Evolutionary conservation across 37 sponge, comb jelly and placozoan genomes (phyloP), one percentile per base, ranked within the genome.

Genomic region (Hexactinellida sp.): DNA sequence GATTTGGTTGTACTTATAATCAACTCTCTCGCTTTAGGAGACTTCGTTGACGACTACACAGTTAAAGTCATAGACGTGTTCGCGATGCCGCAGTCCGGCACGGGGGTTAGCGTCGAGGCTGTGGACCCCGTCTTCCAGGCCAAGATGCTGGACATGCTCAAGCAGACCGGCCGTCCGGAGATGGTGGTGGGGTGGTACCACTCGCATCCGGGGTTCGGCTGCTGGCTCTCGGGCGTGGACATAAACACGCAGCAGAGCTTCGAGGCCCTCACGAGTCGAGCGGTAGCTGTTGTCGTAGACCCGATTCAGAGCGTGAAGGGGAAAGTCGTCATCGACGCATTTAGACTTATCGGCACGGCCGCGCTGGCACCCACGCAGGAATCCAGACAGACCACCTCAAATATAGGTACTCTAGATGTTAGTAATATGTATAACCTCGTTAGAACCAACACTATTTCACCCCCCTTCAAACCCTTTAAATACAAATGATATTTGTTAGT

Each of bases 171-270:
- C 25, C 55, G 85, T 19, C 99, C 99, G 0, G 99, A 98, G 90
- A 95, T 95, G 94, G 99, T 95, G 41, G 96, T 98, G 10, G 99
- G 99, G 0, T 98, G 99, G 99, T 98, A 98, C 83, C 99, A 98
- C 86, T 92, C 93, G 38, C 99, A 98, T 83, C 99, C 99, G 71
- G 99, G 99, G 39, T 98, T 95, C 71, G 99, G 99, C 34, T 98
- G 99, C 87, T 98, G 99, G 99, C 87, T 98, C 37, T 98, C 99
- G 36, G 99, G 96, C 24, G 96, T 98, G 23, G 99, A 98, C 85
- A 92, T 95, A 82, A 95, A 94, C 86, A 98, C 99, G 0, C 97
- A 96, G 83, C 92, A 94, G 94, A 98, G 99, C 89, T 98, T 98
- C 88, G 99, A 98, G 91, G 94, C 99, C 0, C 88, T 98, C 37